Conservation (phyloP, 2,797 vertebrate species). For the Lycodopsis pacificus region DNA sequence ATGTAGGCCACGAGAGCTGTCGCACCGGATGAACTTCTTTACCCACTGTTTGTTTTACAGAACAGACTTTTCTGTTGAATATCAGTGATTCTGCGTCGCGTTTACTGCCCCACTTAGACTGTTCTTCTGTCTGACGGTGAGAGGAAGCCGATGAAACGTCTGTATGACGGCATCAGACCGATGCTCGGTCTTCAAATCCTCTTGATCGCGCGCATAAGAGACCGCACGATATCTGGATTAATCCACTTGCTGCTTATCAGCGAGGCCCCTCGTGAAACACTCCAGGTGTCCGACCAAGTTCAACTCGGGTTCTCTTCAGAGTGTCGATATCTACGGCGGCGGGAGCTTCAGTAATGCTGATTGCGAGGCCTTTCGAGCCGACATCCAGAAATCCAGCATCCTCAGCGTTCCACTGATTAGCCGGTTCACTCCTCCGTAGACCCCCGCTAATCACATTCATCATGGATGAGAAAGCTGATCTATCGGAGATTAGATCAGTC, state of each 20-base stretch:
- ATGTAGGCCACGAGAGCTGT: not conserved
- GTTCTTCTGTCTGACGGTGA: conserved; percentile 1
- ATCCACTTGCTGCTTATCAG: conserved; percentile 8
- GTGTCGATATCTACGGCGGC: conserved; percentile 25
- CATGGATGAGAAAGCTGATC: conserved; percentile 72
- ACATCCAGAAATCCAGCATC: conserved; percentile 52
- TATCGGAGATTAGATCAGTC: conserved; percentile 77
- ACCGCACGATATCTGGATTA: not conserved
- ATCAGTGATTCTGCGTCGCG: not conserved
- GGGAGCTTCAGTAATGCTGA: conserved; percentile 12
- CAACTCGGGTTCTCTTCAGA: conserved; percentile 13
- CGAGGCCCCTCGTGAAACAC: not conserved
- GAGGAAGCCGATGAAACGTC: not conserved
- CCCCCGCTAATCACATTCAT: conserved; percentile 75
- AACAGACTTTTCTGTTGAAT: not conserved
- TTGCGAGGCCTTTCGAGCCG: conserved; percentile 33
- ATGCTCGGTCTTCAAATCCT: conserved; percentile 9
- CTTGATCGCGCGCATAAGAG: conserved; percentile 24
- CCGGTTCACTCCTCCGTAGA: conserved; percentile 61
- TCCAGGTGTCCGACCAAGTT: conserved; percentile 11
- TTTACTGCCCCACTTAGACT: not conserved
- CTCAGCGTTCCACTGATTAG: conserved; percentile 63
- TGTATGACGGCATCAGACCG: not conserved
- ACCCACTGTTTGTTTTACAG: not conserved
- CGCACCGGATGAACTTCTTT: not conserved